Evolutionary conservation across 2,888 invertebrate species (phyloP).

Genomic region (Agonopterix subpropinquella): DNA sequence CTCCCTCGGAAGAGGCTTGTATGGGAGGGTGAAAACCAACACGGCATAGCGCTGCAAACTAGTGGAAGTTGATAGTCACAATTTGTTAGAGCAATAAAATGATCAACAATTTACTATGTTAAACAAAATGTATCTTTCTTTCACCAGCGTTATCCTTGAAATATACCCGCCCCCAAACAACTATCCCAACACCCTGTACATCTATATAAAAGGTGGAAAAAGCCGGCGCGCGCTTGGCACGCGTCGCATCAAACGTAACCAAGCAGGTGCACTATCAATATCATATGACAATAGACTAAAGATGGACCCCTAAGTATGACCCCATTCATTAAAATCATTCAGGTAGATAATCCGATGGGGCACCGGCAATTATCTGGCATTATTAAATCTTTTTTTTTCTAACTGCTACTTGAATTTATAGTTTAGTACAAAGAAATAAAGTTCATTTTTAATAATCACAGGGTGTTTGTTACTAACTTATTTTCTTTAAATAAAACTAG

Average conservation of each 20-base stretch:
- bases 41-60: too few species aligned
- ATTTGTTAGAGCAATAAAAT: too few species aligned
- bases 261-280: conserved; percentile 39
- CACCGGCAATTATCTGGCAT: conserved; percentile 51
- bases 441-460: background rate
- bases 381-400: conserved; percentile 25
- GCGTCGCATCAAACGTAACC: conserved; percentile 58
- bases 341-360: conserved; percentile 67
- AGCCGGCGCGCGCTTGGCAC: conserved; percentile 34
- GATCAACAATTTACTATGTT: too few species aligned
- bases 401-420: background rate
- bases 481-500: too few species aligned
- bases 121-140: too few species aligned
- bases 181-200: background rate
- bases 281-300: background rate
- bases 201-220: background rate
- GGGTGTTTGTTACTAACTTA: too few species aligned
- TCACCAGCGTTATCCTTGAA: too few species aligned
- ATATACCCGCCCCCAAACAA: too few species aligned
- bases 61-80: too few species aligned
- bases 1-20: too few species aligned
- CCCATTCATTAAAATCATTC: conserved; percentile 46
- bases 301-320: conserved; percentile 23
- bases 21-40: too few species aligned
- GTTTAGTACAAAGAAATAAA: conserved; percentile 9